Conservation (phyloP, 2,113 vertebrate genomes). For the Dasyornis broadbenti region DNA sequence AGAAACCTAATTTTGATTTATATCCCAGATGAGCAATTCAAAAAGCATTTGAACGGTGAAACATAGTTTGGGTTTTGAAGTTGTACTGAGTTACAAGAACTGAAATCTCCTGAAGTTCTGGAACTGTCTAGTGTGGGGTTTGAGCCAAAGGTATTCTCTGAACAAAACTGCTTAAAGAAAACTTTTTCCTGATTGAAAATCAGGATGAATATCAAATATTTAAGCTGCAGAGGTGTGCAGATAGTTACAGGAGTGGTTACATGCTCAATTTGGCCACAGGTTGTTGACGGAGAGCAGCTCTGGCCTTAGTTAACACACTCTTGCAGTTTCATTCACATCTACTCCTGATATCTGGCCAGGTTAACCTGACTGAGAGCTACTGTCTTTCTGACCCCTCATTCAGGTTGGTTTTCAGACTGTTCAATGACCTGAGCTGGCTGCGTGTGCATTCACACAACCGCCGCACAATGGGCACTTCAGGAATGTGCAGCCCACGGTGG, state of each 20-base stretch:
- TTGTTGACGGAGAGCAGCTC: background rate
- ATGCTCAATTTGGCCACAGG: background rate
- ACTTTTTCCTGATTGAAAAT: background rate
- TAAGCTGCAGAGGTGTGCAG: background rate
- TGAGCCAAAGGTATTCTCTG: background rate
- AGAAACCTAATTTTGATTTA: constrained; percentile 29
- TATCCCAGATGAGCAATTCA: constrained; percentile 2
- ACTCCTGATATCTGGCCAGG: background rate
- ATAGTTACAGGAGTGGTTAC: background rate
- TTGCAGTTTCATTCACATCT: background rate
- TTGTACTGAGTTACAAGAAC: background rate
- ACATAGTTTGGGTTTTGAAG: background rate
- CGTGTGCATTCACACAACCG: background rate
- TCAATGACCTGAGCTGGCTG: background rate
- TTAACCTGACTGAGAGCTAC: background rate
- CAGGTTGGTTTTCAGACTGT: background rate
- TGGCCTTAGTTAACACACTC: background rate
- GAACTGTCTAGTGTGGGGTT: background rate
- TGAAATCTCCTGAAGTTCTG: background rate
- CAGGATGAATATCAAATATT: background rate
- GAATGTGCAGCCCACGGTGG: background rate
- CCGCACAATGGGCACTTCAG: background rate
- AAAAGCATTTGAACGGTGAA: background rate
- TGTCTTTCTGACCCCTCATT: background rate
- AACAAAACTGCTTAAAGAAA: background rate